Conservation (phyloP, 2,797 vertebrate species). For the Diglossa cyanea region DNA sequence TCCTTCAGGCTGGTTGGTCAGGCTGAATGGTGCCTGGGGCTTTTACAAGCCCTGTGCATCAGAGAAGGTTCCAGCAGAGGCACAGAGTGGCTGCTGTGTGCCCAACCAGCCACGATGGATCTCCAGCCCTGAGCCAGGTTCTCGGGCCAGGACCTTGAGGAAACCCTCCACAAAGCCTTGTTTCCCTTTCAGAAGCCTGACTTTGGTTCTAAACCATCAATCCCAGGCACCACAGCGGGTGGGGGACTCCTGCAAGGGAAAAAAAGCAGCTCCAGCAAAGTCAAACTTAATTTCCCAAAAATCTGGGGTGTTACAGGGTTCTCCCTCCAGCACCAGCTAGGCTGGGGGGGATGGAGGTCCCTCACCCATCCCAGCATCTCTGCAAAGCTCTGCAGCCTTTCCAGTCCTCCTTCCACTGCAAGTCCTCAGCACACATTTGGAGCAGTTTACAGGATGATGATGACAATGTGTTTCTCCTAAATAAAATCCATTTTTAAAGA, state of each 20-base stretch:
- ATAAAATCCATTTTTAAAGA: conserved; percentile 69
- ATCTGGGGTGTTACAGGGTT: background rate
- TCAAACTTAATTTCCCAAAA: background rate
- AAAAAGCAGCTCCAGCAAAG: background rate
- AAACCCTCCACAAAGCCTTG: background rate
- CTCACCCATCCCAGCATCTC: background rate
- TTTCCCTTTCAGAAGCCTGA: background rate
- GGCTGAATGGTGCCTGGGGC: background rate
- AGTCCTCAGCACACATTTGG: conserved; percentile 32
- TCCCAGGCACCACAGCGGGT: background rate
- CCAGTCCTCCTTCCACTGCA: background rate
- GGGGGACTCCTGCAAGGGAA: background rate
- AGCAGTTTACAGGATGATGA: conserved; percentile 47
- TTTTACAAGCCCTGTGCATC: background rate
- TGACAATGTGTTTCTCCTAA: conserved; percentile 69
- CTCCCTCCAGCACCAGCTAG: background rate
- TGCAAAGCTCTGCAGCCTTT: background rate
- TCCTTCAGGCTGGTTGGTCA: background rate
- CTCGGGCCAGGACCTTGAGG: background rate
- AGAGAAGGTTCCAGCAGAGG: background rate
- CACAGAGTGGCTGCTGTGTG: background rate
- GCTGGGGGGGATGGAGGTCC: background rate
- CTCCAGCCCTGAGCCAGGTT: background rate
- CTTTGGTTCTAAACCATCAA: background rate
- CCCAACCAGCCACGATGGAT: background rate